Conservation (phyloP, 2,888 invertebrate species). For the Zeuzera pyrina region DNA sequence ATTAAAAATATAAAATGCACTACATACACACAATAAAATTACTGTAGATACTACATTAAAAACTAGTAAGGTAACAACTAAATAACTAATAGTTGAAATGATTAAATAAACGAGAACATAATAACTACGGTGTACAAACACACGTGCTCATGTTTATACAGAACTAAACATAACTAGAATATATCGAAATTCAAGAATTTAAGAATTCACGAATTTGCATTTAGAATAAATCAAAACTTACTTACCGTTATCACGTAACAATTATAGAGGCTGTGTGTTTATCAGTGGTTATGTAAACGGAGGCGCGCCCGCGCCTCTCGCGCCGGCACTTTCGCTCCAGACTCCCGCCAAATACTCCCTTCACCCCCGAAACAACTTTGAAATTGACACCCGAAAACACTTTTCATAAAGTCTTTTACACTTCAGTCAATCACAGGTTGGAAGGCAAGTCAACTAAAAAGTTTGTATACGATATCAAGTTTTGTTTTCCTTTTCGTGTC, state of each 20-base stretch:
- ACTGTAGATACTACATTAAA: too few relatives aligned
- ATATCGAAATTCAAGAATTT: too few relatives aligned
- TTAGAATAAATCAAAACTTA: constrained; percentile 25
- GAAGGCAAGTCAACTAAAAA: constrained; percentile 11
- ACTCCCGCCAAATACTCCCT: constrained; percentile 31
- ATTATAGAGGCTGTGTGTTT: constrained; percentile 51
- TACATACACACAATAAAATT: too few relatives aligned
- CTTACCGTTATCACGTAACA: constrained; percentile 66
- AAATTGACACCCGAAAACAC: constrained; percentile 1
- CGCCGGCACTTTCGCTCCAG: constrained; percentile 36
- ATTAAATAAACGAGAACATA: too few relatives aligned
- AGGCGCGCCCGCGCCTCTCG: constrained; percentile 32
- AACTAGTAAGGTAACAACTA: too few relatives aligned
- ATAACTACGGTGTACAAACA: too few relatives aligned
- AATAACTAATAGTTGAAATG: too few relatives aligned
- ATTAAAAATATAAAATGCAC: too few relatives aligned
- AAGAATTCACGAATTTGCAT: too few relatives aligned
- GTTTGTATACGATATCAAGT: too few relatives aligned
- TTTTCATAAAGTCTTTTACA: not conserved
- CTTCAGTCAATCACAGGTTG: constrained; percentile 4
- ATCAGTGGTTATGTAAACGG: constrained; percentile 52
- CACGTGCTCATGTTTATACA: too few relatives aligned
- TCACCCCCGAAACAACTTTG: constrained; percentile 27
- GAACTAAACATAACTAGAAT: too few relatives aligned
- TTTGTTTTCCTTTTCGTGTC: constrained; percentile 29